Percentiles rank a stretch among this genome's conserved stretches.
phyloP scores from a whole-genome alignment of 2,797 vertebrate genomes.

The Alectoris magna region DNA sequence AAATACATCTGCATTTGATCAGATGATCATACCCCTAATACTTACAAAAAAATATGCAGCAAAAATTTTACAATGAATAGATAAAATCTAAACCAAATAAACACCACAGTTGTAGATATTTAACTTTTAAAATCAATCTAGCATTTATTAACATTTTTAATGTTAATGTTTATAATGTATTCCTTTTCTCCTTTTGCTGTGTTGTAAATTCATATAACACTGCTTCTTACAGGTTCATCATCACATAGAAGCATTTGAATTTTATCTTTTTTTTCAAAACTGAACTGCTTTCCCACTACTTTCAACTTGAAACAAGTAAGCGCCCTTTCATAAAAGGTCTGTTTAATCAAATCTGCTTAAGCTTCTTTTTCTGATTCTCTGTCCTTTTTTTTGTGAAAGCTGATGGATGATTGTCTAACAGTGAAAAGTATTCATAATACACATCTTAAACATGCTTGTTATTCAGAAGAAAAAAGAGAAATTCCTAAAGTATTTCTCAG shows the following conservation, averaged over 20 bases:
- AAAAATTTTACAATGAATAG: not conserved
- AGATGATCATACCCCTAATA: not conserved
- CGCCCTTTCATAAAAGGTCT: not conserved
- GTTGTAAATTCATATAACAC: not conserved
- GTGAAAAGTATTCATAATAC: not conserved
- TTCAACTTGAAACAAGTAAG: not conserved
- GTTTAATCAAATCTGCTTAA: not conserved
- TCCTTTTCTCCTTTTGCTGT: not conserved
- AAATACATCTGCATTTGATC: not conserved
- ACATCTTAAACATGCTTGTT: not conserved
- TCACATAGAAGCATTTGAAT: not conserved
- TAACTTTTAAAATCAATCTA: not conserved
- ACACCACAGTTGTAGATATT: not conserved
- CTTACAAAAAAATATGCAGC: not conserved
- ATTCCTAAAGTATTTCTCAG: not conserved
- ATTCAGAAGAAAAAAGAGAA: not conserved
- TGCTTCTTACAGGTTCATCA: not conserved
- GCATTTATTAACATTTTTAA: not conserved
- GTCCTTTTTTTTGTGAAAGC: not conserved
- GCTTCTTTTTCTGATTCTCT: not conserved
- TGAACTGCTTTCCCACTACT: not conserved
- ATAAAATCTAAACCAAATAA: not conserved
- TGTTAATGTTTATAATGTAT: not conserved
- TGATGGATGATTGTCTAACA: not conserved
- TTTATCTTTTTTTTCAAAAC: not conserved